Percentiles rank a stretch among this genome's conserved stretches.
Conservation (phyloP, 2,888 invertebrate genomes). For the Lacanobia wlatinum region DNA sequence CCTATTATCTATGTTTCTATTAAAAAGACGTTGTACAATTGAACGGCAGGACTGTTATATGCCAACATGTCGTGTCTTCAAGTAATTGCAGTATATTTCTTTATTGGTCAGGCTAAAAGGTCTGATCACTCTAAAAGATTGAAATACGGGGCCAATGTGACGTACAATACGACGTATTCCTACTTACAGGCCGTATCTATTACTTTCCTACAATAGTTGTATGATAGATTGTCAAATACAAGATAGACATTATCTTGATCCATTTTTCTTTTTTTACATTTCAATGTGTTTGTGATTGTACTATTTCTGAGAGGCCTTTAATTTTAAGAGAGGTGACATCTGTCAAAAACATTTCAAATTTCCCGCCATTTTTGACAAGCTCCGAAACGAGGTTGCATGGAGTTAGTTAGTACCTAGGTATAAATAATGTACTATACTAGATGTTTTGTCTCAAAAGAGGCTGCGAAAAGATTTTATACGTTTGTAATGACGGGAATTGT, state of each 20-base stretch:
- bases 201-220: background rate
- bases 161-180: no score
- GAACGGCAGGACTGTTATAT: background rate
- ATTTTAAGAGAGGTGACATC: background rate
- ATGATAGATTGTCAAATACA: constrained; percentile 7
- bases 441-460: background rate
- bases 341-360: no score
- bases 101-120: constrained; percentile 42
- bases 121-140: constrained; percentile 47
- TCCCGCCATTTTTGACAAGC: background rate
- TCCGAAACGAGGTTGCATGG: background rate
- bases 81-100: constrained; percentile 47
- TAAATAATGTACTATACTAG: background rate
- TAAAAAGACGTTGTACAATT: constrained; percentile 3
- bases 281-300: background rate
- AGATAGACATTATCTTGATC: background rate
- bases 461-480: background rate
- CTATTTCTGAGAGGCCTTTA: background rate
- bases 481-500: no score
- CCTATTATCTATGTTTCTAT: background rate
- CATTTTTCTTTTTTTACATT: background rate
- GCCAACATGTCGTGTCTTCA: constrained; percentile 29
- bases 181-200: background rate
- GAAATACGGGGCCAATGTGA: constrained; percentile 6
- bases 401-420: no score